Conservation (phyloP, 2,888 invertebrate species). For the Nemoura dubitans region DNA sequence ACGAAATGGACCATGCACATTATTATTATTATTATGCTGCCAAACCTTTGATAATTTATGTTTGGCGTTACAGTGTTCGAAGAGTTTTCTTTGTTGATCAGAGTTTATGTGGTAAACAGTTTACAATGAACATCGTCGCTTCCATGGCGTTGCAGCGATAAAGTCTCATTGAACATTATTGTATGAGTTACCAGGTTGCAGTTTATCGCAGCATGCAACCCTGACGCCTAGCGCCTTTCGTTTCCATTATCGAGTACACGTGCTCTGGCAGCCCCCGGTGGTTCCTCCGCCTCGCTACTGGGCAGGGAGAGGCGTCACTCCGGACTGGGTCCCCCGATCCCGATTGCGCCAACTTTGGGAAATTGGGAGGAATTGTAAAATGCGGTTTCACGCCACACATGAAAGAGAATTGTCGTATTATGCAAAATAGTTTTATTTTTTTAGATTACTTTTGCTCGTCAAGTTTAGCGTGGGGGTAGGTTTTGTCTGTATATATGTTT, state of each 20-base stretch:
- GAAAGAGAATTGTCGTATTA: conserved; percentile 12
- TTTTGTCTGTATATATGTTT: not conserved
- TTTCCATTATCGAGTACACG: conserved; percentile 43
- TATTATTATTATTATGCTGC: not conserved
- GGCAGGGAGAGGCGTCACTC: not conserved
- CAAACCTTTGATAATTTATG: not conserved
- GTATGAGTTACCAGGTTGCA: conserved; percentile 29
- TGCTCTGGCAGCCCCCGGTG: not conserved
- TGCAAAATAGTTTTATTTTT: conserved; percentile 9
- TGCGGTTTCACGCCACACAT: conserved; percentile 4
- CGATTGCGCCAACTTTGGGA: not conserved
- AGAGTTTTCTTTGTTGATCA: conserved; percentile 18
- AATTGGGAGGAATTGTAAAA: conserved; percentile 2
- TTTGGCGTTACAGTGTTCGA: not conserved
- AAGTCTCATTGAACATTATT: conserved; percentile 26
- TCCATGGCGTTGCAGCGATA: conserved; percentile 19
- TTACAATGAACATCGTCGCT: conserved; percentile 18
- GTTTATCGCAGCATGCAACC: conserved; percentile 39
- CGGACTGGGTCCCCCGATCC: not conserved
- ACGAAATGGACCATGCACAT: not conserved
- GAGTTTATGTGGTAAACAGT: conserved; percentile 27
- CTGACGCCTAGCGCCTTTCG: conserved; percentile 32
- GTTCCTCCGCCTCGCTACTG: no score
- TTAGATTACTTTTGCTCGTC: not conserved
- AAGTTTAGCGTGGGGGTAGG: not conserved